These are phyloP conservation scores for Netelia fuscicornis DNA, from an alignment of 2,888 invertebrate genomes.

Conservation along the genomic window DNA sequence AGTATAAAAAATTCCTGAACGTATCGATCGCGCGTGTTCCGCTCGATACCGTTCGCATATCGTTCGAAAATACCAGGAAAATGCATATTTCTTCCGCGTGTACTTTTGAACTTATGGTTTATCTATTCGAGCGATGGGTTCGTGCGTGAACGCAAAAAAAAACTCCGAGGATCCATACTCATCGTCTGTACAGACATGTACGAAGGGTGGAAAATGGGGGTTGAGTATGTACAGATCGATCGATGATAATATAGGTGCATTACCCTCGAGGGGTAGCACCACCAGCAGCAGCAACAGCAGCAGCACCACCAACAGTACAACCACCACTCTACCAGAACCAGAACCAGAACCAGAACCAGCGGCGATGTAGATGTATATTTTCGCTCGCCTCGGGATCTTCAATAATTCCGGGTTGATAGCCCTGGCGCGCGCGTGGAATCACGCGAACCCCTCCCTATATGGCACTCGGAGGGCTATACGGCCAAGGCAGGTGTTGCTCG, in stretches of 20 bases:
- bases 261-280: slow-evolving; percentile 71
- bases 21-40: no score
- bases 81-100: no score
- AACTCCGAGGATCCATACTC: slow-evolving; percentile 46
- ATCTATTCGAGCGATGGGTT: background rate
- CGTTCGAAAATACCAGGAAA: no score
- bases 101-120: no score
- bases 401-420: slow-evolving; percentile 78
- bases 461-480: slow-evolving; percentile 35
- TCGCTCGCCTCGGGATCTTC: slow-evolving; percentile 73
- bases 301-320: no score
- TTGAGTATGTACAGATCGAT: slow-evolving; percentile 66
- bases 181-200: slow-evolving; percentile 21
- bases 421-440: slow-evolving; percentile 71
- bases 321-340: no score
- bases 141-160: slow-evolving; percentile 27
- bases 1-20: no score
- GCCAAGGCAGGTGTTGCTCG: slow-evolving; percentile 73
- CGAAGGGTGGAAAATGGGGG: background rate
- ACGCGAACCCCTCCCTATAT: slow-evolving; percentile 72
- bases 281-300: no score
- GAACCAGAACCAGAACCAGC: slow-evolving; percentile 11
- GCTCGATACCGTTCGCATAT: no score
- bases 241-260: slow-evolving; percentile 74
- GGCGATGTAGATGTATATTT: slow-evolving; percentile 31